phyloP scores from a whole-genome alignment of 1,140 invertebrate species.

The Papilio machaon region DNA sequence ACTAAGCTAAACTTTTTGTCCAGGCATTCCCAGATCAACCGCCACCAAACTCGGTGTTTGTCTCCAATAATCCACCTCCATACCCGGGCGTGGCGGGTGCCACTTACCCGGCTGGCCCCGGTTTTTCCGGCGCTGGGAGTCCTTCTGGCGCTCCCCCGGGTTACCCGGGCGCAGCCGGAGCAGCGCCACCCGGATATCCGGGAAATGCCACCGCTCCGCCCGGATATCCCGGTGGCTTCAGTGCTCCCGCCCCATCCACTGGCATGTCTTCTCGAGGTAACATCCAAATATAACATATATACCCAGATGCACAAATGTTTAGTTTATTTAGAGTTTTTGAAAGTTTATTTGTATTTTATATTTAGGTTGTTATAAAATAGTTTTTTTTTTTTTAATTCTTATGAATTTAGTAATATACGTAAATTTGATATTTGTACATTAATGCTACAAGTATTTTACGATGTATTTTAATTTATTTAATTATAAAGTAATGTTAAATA shows the following conservation, averaged over 20 bases:
- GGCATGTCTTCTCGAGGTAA: slow-evolving; percentile 62
- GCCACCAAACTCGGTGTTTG: slow-evolving; percentile 92
- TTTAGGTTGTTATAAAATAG: neutral
- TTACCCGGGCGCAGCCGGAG: slow-evolving; percentile 42
- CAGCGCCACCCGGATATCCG: slow-evolving; percentile 49
- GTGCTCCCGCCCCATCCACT: slow-evolving; percentile 53
- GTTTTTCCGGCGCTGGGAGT: slow-evolving; percentile 57
- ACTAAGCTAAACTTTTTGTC: slow-evolving; percentile 42
- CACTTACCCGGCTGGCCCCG: slow-evolving; percentile 67
- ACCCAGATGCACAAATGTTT: neutral
- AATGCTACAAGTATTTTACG: too few relatives aligned
- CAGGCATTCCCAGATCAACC: slow-evolving; percentile 85
- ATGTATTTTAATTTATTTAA: neutral
- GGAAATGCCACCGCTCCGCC: slow-evolving; percentile 45
- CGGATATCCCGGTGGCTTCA: slow-evolving; percentile 65
- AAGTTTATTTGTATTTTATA: neutral
- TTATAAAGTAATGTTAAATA: neutral
- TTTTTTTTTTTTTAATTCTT: neutral
- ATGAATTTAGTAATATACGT: neutral
- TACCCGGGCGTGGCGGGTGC: slow-evolving; percentile 91
- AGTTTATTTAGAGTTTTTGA: neutral
- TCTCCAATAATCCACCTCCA: slow-evolving; percentile 96
- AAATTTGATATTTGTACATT: too few relatives aligned
- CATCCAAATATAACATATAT: slow-evolving; percentile 21
- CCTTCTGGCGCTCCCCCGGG: slow-evolving; percentile 47